Base-by-base conservation (phyloP, 2,797 vertebrate genomes). In the Enteromius trimaculatus region DNA sequence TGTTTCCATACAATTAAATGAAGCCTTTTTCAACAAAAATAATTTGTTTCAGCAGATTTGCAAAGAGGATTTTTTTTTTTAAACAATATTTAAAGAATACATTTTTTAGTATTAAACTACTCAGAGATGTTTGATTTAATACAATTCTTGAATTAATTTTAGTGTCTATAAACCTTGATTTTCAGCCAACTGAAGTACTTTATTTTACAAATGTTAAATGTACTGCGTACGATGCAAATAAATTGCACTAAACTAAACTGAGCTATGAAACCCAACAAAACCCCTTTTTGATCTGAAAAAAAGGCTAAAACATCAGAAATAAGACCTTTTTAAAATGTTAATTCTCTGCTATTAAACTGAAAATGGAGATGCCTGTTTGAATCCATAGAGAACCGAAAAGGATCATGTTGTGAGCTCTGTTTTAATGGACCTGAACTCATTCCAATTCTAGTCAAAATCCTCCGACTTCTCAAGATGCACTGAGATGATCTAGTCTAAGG, bases 371-470 rank as follows among this genome's bases (percentile, higher is more conserved):
- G 16, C 19, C 23, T 49, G 14, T 66, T 66, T 29, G 21, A 76
- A 51, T 65, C 70, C 69, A 72, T 19, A 7, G 44, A 65, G 29
- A 66, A 39, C 16, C 39, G n/a, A 26, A 75, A 19, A 7, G 44
- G 47, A 44, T 42, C 7, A 23, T 74, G 19, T 53, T 47, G 69
- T 23, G 21, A 66, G 23, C 53, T 75, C 62, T 76, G 58, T 65
- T 82, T 82, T 83, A 91, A 90, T 91, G 89, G 88, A 92, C 88
- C 84, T 89, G 86, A 88, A 91, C 90, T 94, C 92, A 93, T 37
- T 91, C 81, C 90, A 90, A 93, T 92, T 93, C 91, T 88, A 92
- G 93, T 94, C 93, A 94, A 93, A 92, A 92, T 94, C 92, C 92
- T 90, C 92, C 88, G 83, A 86, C 71, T 83, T 79, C 75, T 71